Conservation (phyloP, 2,888 invertebrate genomes). For the Dicycla oo region DNA sequence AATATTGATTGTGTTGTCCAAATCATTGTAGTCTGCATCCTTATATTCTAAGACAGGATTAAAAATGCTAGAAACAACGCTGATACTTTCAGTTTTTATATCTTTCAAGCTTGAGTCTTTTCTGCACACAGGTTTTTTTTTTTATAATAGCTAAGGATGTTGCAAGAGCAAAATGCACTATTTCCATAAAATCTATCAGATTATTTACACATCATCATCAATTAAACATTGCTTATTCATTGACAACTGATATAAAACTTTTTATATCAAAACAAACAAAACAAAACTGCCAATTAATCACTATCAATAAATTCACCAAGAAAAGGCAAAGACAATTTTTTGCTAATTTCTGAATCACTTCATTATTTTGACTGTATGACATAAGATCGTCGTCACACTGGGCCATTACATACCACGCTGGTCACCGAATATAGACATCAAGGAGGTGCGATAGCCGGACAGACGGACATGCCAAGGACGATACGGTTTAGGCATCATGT, state of each 20-base stretch:
- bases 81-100: neutral
- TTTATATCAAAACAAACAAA: neutral
- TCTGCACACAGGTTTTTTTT: neutral
- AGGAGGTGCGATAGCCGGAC: conserved; percentile 8
- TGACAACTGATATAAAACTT: conserved; percentile 6
- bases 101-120: neutral
- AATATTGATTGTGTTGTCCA: neutral
- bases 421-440: conserved; percentile 48
- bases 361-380: conserved; percentile 39
- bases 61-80: neutral
- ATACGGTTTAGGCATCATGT: conserved; percentile 17
- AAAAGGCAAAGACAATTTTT: conserved; percentile 25
- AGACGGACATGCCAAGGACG: conserved; percentile 46
- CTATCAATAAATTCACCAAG: conserved; percentile 28
- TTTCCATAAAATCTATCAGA: neutral
- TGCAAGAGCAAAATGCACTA: neutral
- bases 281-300: conserved; percentile 30
- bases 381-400: conserved; percentile 27
- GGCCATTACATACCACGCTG: conserved; percentile 27
- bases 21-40: neutral
- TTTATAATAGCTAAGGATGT: neutral
- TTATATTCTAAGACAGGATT: neutral
- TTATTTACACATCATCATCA: neutral
- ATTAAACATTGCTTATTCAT: neutral
- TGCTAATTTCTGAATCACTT: conserved; percentile 43